Evolutionary conservation across 1,140 invertebrate species (phyloP).

Genomic region (Lasaia peninsularis): DNA sequence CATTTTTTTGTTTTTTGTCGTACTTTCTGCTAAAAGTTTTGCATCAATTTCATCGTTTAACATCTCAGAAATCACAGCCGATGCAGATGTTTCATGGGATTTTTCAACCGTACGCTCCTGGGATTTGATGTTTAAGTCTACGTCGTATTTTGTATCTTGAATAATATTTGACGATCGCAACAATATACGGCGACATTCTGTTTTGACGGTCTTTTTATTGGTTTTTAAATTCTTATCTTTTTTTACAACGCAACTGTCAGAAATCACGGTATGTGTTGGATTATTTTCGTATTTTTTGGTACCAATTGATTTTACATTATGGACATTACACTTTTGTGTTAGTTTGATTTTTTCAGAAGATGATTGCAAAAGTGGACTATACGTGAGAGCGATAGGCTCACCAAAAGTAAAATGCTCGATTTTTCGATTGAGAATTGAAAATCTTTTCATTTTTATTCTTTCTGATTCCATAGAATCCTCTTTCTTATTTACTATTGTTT

Average conservation of each 20-base stretch:
- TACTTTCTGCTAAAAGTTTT: no score
- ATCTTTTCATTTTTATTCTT: constrained; percentile 43
- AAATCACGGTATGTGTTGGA: not conserved
- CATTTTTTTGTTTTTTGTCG: no score
- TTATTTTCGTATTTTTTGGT: not conserved
- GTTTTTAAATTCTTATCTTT: not conserved
- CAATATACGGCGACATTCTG: constrained; percentile 21
- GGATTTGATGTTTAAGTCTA: not conserved
- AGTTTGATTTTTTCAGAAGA: constrained; percentile 1
- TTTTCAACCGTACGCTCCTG: not conserved
- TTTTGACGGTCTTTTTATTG: not conserved
- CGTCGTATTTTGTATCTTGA: not conserved
- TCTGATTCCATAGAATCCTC: constrained; percentile 28
- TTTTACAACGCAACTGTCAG: not conserved
- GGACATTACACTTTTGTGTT: not conserved
- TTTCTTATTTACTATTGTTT: constrained; percentile 6
- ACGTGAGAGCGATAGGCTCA: constrained; percentile 46
- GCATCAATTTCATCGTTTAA: no score
- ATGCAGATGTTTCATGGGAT: not conserved
- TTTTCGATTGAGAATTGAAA: constrained; percentile 47
- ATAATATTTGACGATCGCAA: constrained; percentile 36
- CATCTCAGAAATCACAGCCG: no score
- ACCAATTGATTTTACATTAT: not conserved
- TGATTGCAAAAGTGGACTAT: constrained; percentile 29
- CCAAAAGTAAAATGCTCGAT: constrained; percentile 27